Base-by-base conservation (phyloP, 2,888 invertebrate genomes). In the Brachyptera risi region DNA sequence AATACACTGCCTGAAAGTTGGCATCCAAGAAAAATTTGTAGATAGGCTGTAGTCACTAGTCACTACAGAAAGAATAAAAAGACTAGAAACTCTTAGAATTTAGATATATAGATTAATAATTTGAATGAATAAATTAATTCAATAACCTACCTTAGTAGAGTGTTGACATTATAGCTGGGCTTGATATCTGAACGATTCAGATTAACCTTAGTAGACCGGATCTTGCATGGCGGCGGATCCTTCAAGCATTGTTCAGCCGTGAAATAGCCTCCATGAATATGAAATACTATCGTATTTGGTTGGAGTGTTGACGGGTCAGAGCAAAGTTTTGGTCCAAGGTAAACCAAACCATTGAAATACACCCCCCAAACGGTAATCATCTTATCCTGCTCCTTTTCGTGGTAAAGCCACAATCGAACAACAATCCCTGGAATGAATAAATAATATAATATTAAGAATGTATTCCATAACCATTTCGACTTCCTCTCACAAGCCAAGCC, bases 251-350 rank as follows among this genome's bases (percentile, higher is more conserved):
- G 75, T 17, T 76, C 73, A 66, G 81, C 80, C 38, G 89, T 88
- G 73, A 94, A 96, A 70, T 85, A 90, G 2, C 93, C 93, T 37
- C 92, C 92, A 65, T 88, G 88, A 82, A 95, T 85, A 77, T 90
- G 87, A 74, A 96, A 92, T 68, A 96, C 85, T 68, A 93, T 76
- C 47, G 90, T 85, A 73, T 90, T 86, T 50, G 81, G 78, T 71
- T 81, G 81, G 68, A 90, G 85, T 68, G 72, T 70, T 35, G 84
- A 80, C 1, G 87, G 84, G 42, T 85, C 83, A 67, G 81, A 81
- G 11, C 83, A 78, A 60, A 86, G 73, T 72, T 86, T 85, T 54
- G 84, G 83, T 54, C 88, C 87, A 44, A 90, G 80, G 69, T 88
- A 90, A 58, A 88, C 80, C 13, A 96, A 79, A 0, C 94, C 94